Evolutionary conservation across 2,113 vertebrate genomes (phyloP).

Genomic region (Motacilla alba): DNA sequence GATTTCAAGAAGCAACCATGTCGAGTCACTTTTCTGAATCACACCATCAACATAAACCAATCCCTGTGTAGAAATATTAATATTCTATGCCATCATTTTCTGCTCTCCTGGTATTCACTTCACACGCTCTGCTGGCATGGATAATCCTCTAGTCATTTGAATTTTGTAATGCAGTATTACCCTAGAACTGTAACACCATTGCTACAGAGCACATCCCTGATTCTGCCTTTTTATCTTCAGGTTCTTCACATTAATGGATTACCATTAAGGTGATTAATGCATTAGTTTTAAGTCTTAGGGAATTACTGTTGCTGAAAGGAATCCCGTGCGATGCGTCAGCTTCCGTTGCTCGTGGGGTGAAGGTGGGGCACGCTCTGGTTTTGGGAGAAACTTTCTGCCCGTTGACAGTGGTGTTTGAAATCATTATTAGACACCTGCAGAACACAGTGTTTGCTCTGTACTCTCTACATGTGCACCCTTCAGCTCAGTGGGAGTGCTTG

Average conservation of each 20-base stretch:
- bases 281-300: constrained; percentile 40
- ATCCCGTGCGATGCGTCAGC: not conserved
- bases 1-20: constrained; percentile 32
- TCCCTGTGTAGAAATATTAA: not conserved
- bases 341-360: not conserved
- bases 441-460: not conserved
- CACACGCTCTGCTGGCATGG: not conserved
- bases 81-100: constrained; percentile 24
- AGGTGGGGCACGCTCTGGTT: not conserved
- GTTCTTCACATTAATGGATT: constrained; percentile 30
- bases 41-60: not conserved
- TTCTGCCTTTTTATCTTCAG: constrained; percentile 3
- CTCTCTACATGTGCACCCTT: not conserved
- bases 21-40: constrained; percentile 21
- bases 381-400: not conserved
- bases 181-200: not conserved
- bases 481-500: not conserved
- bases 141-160: not conserved
- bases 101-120: not conserved
- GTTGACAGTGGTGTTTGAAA: not conserved
- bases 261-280: not conserved
- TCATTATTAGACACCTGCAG: not conserved
- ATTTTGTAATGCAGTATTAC: not conserved
- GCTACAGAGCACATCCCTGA: not conserved
- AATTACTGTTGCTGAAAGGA: constrained; percentile 35